A percentile compares a stretch with the other conserved stretches of the same genome.
Evolutionary conservation across 2,113 vertebrate genomes (phyloP).

Genomic region (Dendrocopos noguchii): DNA sequence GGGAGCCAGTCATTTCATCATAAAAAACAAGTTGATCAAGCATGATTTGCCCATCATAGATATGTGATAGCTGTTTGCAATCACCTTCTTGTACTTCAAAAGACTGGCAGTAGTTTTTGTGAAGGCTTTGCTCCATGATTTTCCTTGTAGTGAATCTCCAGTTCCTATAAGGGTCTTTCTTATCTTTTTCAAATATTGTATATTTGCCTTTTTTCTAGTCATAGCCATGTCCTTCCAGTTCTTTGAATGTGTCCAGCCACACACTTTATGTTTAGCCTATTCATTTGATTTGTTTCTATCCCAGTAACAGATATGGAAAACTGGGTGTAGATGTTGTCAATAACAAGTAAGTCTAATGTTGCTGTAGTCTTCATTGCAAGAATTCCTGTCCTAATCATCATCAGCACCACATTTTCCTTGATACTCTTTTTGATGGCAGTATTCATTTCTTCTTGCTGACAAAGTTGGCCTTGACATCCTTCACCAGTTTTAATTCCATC

Average conservation of each 20-base stretch:
- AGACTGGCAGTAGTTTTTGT: not conserved
- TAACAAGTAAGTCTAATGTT: not conserved
- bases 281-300: not conserved
- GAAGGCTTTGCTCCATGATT: not conserved
- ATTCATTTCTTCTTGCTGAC: not conserved
- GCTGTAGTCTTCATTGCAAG: not conserved
- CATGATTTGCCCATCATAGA: not conserved
- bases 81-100: not conserved
- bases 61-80: not conserved
- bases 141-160: not conserved
- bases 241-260: not conserved
- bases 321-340: not conserved
- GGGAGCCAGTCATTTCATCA: not conserved
- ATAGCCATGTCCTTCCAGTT: not conserved
- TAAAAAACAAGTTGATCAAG: not conserved
- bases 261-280: not conserved
- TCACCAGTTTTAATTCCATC: conserved; percentile 4
- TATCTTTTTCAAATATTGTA: not conserved
- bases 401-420: rapidly evolving
- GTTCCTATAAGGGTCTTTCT: not conserved
- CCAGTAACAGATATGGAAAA: not conserved
- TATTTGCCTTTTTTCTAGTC: not conserved
- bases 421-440: not conserved
- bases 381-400: not conserved
- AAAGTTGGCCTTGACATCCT: not conserved